phyloP scores from a whole-genome alignment of 2,888 invertebrate species.

The Thumatha senex region DNA sequence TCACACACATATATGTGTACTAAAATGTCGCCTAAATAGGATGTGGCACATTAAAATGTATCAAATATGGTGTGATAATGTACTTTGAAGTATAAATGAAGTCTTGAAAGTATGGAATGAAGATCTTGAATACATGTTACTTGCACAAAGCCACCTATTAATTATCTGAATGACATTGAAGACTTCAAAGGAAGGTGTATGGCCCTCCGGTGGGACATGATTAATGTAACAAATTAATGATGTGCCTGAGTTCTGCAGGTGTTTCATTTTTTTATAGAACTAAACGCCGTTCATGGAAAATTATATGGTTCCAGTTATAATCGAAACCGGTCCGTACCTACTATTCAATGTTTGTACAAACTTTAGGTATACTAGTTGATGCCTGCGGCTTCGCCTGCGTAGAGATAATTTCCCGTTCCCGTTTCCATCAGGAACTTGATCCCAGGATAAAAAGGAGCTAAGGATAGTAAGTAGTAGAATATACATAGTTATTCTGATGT shows the following conservation, averaged over 20 bases:
- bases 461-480: too few species aligned
- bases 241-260: slow-evolving; percentile 2
- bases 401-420: too few species aligned
- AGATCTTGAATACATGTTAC: slow-evolving; percentile 22
- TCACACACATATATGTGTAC: slow-evolving; percentile 36
- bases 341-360: too few species aligned
- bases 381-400: too few species aligned
- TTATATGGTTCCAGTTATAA: too few species aligned
- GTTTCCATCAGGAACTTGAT: too few species aligned
- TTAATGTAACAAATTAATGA: slow-evolving; percentile 5
- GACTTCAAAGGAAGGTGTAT: background rate
- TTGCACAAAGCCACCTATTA: slow-evolving; percentile 22
- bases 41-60: slow-evolving; percentile 10
- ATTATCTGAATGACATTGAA: slow-evolving; percentile 11
- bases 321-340: too few species aligned
- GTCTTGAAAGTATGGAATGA: slow-evolving; percentile 19
- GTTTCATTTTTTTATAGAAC: background rate
- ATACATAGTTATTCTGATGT: too few species aligned
- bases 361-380: too few species aligned
- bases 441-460: too few species aligned
- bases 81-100: slow-evolving; percentile 47
- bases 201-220: background rate
- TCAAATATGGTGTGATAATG: slow-evolving; percentile 32
- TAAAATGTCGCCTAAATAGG: slow-evolving; percentile 32
- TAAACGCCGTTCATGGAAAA: too few species aligned